Conservation (phyloP, 2,113 vertebrate genomes). For the Actenoides lindsayi region DNA sequence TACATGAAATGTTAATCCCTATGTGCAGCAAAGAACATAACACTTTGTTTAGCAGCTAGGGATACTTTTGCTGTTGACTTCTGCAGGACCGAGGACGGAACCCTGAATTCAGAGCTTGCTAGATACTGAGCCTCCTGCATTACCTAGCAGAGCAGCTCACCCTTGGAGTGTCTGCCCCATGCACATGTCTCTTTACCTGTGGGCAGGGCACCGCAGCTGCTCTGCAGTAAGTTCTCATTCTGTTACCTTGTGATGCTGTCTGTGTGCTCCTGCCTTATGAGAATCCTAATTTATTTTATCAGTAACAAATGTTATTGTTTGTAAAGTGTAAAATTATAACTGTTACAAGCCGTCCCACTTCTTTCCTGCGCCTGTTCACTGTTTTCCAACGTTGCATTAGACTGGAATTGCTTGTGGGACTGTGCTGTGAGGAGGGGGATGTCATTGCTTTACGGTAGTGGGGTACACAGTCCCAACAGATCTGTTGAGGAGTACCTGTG, state of each 20-base stretch:
- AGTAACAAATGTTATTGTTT: neutral
- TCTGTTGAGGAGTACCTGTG: neutral
- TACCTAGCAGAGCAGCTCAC: neutral
- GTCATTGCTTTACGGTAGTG: neutral
- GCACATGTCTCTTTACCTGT: accelerated
- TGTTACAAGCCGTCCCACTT: neutral
- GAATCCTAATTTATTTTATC: neutral
- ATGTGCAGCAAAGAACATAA: neutral
- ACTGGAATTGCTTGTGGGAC: neutral
- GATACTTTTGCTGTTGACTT: neutral
- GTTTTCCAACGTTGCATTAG: neutral
- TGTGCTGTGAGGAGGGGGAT: neutral
- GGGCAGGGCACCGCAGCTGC: neutral
- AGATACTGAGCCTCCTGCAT: neutral
- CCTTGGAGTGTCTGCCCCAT: neutral
- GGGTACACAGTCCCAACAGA: accelerated
- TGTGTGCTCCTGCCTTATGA: neutral
- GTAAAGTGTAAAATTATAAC: neutral
- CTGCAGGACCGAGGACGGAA: neutral
- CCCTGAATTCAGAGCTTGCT: neutral
- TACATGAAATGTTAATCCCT: neutral
- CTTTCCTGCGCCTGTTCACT: neutral
- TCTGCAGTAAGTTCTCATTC: neutral
- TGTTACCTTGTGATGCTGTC: neutral
- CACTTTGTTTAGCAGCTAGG: neutral